phyloP scores from a whole-genome alignment of 2,797 vertebrate species.

The Linurgus olivaceus region DNA sequence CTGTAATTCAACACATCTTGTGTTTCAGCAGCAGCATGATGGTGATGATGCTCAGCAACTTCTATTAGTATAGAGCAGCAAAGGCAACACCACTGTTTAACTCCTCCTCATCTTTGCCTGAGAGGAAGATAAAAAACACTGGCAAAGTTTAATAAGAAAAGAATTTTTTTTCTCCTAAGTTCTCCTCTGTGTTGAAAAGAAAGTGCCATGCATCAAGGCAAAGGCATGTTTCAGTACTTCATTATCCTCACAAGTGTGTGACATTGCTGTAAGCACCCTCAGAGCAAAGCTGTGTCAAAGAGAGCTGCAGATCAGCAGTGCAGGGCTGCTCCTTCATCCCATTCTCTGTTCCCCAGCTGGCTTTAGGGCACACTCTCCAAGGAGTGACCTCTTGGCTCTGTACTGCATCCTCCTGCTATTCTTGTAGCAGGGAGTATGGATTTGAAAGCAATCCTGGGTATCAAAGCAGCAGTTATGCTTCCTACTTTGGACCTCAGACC shows the following conservation, averaged over 20 bases:
- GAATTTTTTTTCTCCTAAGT: fast-evolving
- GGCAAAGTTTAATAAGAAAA: background rate
- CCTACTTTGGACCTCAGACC: background rate
- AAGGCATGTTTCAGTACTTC: background rate
- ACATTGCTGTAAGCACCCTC: background rate
- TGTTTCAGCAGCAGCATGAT: background rate
- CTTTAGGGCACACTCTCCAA: background rate
- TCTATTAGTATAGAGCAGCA: background rate
- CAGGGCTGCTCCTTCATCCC: slow-evolving; percentile 15
- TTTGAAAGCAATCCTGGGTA: background rate
- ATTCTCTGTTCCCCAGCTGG: background rate
- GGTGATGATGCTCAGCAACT: background rate
- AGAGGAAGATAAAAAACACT: background rate
- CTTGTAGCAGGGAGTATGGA: background rate
- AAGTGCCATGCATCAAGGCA: background rate
- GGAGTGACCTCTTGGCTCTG: background rate
- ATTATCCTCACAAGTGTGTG: background rate
- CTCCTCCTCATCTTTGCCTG: background rate
- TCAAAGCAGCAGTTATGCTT: background rate
- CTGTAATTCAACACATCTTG: background rate
- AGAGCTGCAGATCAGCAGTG: background rate
- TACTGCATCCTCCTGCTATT: background rate
- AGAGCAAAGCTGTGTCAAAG: background rate
- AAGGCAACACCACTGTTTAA: background rate
- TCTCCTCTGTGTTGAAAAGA: background rate